Conservation (phyloP, 2,113 vertebrate genomes). For the Urocynchramus pylzowi region DNA sequence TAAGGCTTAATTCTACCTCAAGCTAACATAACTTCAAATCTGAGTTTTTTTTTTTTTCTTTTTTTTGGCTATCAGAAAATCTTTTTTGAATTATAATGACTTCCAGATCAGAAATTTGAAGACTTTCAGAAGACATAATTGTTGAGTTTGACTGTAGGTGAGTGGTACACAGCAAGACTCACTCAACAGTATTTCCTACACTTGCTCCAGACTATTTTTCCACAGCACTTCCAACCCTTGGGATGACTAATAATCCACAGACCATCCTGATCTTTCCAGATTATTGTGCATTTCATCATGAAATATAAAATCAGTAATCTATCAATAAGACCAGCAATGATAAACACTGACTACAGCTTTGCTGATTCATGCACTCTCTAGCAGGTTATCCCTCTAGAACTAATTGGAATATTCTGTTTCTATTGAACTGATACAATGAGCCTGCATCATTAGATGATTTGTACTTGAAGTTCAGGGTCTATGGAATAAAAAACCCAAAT, state of each 20-base stretch:
- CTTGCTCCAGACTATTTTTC: neutral
- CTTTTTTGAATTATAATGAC: neutral
- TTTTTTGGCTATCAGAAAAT: neutral
- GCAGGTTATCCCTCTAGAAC: neutral
- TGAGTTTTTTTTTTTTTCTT: neutral
- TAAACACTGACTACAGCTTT: neutral
- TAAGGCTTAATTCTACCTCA: neutral
- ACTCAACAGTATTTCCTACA: neutral
- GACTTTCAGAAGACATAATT: neutral
- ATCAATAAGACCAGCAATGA: neutral
- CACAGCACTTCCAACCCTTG: neutral
- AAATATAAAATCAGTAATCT: neutral
- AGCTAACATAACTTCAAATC: neutral
- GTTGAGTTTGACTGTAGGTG: neutral
- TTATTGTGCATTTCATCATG: neutral
- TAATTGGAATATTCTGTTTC: neutral
- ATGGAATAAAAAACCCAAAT: neutral
- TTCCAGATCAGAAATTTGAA: neutral
- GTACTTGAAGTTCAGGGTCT: constrained; percentile 7
- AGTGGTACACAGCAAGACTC: neutral
- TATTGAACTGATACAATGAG: neutral
- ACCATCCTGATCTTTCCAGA: neutral
- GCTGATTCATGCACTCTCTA: neutral
- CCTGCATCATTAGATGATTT: neutral
- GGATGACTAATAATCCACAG: neutral